Evolutionary conservation across 2,113 vertebrate genomes (phyloP).

Genomic region (Petrocephalus microphthalmus): DNA sequence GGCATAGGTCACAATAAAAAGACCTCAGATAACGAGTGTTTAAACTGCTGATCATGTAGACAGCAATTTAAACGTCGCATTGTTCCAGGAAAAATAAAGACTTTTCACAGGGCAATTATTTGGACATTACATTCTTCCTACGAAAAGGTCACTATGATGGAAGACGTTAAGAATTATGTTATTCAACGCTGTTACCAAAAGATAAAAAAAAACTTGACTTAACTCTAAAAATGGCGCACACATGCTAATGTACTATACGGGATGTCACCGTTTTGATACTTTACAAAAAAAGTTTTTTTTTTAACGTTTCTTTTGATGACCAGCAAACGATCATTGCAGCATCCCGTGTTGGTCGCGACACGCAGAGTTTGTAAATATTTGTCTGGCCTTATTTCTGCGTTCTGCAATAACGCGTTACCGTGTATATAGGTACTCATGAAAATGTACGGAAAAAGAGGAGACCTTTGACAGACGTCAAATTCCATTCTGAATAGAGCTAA

Average conservation of each 20-base stretch:
- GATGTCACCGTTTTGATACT: constrained; percentile 17
- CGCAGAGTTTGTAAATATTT: constrained; percentile 25
- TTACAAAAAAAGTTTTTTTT: constrained; percentile 27
- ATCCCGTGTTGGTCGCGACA: constrained; percentile 16
- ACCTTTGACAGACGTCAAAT: constrained; percentile 31
- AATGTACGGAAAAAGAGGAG: constrained; percentile 32
- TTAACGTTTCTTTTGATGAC: constrained; percentile 24
- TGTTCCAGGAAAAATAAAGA: background rate
- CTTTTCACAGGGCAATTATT: background rate
- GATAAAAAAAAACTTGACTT: constrained; percentile 15
- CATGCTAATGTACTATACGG: constrained; percentile 25
- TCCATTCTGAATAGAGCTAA: constrained; percentile 50
- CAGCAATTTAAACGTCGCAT: constrained; percentile 2
- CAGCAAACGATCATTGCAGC: constrained; percentile 7
- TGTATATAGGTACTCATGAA: constrained; percentile 34
- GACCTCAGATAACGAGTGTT: background rate
- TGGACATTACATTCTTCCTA: background rate
- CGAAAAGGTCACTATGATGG: background rate
- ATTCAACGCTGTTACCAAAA: constrained; percentile 31
- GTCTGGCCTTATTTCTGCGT: constrained; percentile 45
- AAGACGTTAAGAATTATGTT: background rate
- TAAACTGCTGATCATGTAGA: background rate
- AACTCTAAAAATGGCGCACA: constrained; percentile 40
- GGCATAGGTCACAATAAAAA: background rate
- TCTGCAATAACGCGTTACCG: constrained; percentile 55